Percentiles rank a stretch among this genome's conserved stretches.
Conservation (phyloP, 2,888 invertebrate genomes). For the Scaptodrosophila latifasciaeformis region DNA sequence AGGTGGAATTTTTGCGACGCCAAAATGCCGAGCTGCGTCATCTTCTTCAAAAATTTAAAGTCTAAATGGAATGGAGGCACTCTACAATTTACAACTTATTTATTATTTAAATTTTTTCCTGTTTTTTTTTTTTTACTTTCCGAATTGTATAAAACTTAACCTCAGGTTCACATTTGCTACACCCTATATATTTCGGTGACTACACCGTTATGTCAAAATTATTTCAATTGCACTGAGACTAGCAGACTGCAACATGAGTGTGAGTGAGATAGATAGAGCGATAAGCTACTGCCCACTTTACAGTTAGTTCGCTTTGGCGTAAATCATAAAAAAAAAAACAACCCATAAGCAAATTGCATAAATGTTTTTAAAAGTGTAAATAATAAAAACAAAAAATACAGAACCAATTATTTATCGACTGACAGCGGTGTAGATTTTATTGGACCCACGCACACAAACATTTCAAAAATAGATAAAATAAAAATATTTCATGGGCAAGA, state of each 20-base stretch:
- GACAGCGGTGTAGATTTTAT: too few species aligned
- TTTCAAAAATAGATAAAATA: too few species aligned
- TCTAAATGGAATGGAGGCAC: constrained; percentile 16
- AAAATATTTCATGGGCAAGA: too few species aligned
- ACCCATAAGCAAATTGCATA: constrained; percentile 10
- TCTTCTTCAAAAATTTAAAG: constrained; percentile 78
- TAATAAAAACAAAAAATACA: constrained; percentile 20
- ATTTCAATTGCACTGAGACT: too few species aligned
- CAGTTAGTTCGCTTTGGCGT: too few species aligned
- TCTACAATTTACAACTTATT: not conserved
- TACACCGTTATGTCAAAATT: too few species aligned
- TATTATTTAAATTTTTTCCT: not conserved
- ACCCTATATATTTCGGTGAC: too few species aligned
- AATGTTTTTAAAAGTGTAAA: constrained; percentile 35
- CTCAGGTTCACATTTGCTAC: too few species aligned
- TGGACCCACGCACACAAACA: constrained; percentile 3
- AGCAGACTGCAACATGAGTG: too few species aligned
- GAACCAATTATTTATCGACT: constrained; percentile 31
- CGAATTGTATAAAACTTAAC: not conserved
- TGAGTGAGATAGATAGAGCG: too few species aligned
- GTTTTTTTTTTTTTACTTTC: not conserved
- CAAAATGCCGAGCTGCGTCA: constrained; percentile 83
- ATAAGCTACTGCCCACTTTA: too few species aligned
- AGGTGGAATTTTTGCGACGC: constrained; percentile 79
- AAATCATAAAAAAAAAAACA: too few species aligned